A percentile compares a stretch with the other conserved stretches of the same genome.
phyloP scores from a whole-genome alignment of 2,113 vertebrate species.

The Capreolus pygargus region DNA sequence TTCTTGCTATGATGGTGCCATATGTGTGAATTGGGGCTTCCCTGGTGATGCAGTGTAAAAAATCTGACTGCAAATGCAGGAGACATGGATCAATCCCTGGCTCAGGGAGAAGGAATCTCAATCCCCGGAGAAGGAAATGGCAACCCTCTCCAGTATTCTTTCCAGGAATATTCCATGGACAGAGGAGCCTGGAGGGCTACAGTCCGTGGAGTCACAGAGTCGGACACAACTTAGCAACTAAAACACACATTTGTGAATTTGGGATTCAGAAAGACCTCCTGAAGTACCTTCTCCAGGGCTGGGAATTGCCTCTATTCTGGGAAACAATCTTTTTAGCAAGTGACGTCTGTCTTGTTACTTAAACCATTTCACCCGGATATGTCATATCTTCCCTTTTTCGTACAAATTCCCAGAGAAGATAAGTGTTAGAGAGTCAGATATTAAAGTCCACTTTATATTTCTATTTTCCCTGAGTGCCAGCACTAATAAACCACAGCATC shows the following conservation, averaged over 20 bases:
- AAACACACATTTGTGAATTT: not conserved
- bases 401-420: not conserved
- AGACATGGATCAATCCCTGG: not conserved
- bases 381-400: not conserved
- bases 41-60: not conserved
- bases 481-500: no score
- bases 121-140: not conserved
- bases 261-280: not conserved
- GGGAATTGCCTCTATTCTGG: not conserved
- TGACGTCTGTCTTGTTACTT: not conserved
- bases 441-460: not conserved
- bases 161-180: not conserved
- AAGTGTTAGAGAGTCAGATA: not conserved
- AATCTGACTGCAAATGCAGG: not conserved
- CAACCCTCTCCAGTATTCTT: not conserved
- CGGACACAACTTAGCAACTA: not conserved
- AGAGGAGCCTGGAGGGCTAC: not conserved
- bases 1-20: rapidly evolving
- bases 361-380: not conserved
- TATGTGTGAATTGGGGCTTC: not conserved
- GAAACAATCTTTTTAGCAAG: not conserved
- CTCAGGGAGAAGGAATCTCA: not conserved
- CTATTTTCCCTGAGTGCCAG: not conserved
- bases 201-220: not conserved
- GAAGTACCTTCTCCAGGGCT: not conserved